phyloP scores from a whole-genome alignment of 2,888 invertebrate species.

The Carpatolechia fugitivella region DNA sequence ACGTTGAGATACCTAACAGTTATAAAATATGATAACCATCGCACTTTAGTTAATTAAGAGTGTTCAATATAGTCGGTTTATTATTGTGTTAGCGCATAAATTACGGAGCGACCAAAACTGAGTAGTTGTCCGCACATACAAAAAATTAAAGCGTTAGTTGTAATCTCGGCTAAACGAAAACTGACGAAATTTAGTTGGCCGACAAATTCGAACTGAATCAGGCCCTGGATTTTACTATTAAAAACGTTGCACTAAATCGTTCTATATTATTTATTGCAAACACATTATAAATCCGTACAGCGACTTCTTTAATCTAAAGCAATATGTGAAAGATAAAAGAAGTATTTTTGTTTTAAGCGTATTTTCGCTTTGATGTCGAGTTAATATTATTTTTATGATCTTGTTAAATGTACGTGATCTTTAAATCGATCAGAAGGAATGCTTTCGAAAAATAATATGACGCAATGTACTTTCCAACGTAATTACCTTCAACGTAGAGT shows the following conservation, averaged over 20 bases:
- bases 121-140: too few relatives aligned
- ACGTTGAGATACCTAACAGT: too few relatives aligned
- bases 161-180: too few relatives aligned
- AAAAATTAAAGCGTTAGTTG: too few relatives aligned
- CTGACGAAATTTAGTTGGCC: background rate
- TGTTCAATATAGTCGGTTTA: too few relatives aligned
- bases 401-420: background rate
- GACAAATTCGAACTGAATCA: background rate
- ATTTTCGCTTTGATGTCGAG: background rate
- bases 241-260: constrained; percentile 14
- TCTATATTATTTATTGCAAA: constrained; percentile 10
- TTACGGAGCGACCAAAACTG: too few relatives aligned
- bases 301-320: constrained; percentile 1
- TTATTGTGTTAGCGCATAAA: too few relatives aligned
- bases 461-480: too few relatives aligned
- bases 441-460: background rate
- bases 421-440: background rate
- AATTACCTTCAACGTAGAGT: too few relatives aligned
- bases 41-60: too few relatives aligned
- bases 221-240: constrained; percentile 14
- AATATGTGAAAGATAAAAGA: background rate
- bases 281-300: background rate
- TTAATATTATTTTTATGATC: background rate
- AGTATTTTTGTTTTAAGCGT: background rate
- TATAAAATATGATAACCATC: too few relatives aligned